A percentile compares a stretch with the other conserved stretches of the same genome.
phyloP scores from a whole-genome alignment of 2,113 vertebrate genomes.

The Dinomys branickii region DNA sequence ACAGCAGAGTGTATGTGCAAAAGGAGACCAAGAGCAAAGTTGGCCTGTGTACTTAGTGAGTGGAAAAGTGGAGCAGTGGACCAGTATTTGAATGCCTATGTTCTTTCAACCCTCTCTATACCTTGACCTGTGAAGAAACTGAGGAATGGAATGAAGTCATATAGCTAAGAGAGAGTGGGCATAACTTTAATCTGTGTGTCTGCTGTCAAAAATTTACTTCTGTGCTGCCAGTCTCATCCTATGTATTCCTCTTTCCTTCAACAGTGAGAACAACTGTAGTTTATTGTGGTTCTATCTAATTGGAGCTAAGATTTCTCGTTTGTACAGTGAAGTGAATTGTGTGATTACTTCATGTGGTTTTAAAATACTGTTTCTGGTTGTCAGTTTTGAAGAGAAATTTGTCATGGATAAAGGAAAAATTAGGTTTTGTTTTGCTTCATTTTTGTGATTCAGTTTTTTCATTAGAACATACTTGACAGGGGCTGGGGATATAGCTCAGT shows the following conservation, averaged over 20 bases:
- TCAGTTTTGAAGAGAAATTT: conserved; percentile 48
- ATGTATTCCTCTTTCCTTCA: neutral
- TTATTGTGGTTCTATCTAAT: neutral
- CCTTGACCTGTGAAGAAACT: conserved; percentile 41
- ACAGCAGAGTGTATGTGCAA: conserved; percentile 15
- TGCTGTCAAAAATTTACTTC: neutral
- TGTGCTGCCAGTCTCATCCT: neutral
- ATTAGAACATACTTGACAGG: conserved; percentile 24
- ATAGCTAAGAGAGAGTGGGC: neutral
- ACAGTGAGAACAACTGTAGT: neutral
- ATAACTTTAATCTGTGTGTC: neutral
- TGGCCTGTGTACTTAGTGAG: neutral
- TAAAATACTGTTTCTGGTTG: neutral
- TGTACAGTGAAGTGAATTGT: neutral
- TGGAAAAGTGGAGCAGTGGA: neutral
- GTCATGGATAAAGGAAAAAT: conserved; percentile 43
- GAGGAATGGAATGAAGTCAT: neutral
- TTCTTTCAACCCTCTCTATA: neutral
- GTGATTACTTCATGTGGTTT: neutral
- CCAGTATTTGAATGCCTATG: neutral
- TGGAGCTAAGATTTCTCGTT: conserved; percentile 7
- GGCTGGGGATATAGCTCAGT: too few relatives aligned
- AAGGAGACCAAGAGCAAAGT: neutral
- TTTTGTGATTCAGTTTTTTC: neutral
- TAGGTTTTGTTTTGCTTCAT: conserved; percentile 37